These are phyloP conservation scores for Sinella curviseta DNA, from an alignment of 1,140 invertebrate species.

Conservation along the genomic window DNA sequence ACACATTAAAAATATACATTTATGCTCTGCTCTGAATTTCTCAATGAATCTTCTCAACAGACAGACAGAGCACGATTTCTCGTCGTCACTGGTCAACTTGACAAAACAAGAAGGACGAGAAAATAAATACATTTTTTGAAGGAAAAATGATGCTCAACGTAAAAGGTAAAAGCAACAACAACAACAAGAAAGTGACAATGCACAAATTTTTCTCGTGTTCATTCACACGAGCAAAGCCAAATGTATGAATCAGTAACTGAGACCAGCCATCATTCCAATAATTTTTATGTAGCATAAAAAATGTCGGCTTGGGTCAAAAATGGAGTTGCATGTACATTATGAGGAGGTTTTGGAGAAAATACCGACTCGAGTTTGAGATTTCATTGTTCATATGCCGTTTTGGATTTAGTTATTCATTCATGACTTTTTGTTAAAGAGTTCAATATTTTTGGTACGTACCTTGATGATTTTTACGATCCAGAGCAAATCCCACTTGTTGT, in stretches of 20 bases:
- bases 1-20: neutral
- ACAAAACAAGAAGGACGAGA: neutral
- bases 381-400: neutral
- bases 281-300: neutral
- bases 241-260: too few species aligned
- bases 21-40: slow-evolving; percentile 13
- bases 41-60: slow-evolving; percentile 12
- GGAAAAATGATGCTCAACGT: neutral
- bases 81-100: neutral
- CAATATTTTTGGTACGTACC: too few species aligned
- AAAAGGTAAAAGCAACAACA: neutral
- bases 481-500: slow-evolving; percentile 65
- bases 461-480: slow-evolving; percentile 65
- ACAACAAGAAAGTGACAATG: neutral
- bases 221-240: neutral
- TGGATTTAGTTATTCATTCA: neutral
- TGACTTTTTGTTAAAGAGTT: too few species aligned
- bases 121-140: neutral
- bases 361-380: too few species aligned
- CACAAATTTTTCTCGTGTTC: neutral
- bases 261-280: too few species aligned
- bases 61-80: neutral
- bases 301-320: neutral
- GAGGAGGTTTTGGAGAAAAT: neutral
- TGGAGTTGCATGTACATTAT: neutral